Base-by-base conservation (phyloP, 37 sponge, comb jelly and placozoan genomes). In the Spongilla lacustris region DNA sequence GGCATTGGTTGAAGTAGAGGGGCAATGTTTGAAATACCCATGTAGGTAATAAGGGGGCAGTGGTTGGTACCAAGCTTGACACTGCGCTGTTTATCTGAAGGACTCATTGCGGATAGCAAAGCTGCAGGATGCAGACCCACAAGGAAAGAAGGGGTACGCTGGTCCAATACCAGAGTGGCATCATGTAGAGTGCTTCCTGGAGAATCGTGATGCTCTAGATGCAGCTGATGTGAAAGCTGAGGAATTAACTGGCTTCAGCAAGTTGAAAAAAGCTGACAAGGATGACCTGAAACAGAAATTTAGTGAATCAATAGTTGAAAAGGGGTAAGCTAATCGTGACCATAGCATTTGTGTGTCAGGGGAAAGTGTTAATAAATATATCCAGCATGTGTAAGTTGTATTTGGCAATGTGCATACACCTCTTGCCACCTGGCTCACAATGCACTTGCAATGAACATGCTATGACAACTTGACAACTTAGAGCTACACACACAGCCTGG, bases 101-200 rank as follows among this genome's bases (percentile, higher is more conserved):
- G 87, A 77, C 73, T 92, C 69, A 4, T 37, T 95, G 29, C 41
- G 96, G 35, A 76, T 95, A 23, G 93, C 88, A 21, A 89, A 89
- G 73, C 89, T 95, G 92, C 77, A 75, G 69, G 77, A 88, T 31
- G 81, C 95, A 66, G 90, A 86, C n/a, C 77, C 83, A 22, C 75
- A 34, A 13, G 88, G 73, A 35, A 14, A 81, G 27, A 75, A 58
- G 22, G 46, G 66, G 28, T 75, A 49, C 36, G 71, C 48, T 1
- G 76, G 80, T 17, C 74, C 38, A 10, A 73, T 90, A 27, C 93
- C 96, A 28, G 38, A 79, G 24, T 95, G 96, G 96, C 83, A 92
- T 49, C 96, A 95, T 80, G 90, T 92, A 22, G 90, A 89, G 72
- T 95, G 96, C 80, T 92, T 95, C 91, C 66, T 89, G 66, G 85